phyloP scores from a whole-genome alignment of 2,797 vertebrate genomes.

The Hybognathus amarus region DNA sequence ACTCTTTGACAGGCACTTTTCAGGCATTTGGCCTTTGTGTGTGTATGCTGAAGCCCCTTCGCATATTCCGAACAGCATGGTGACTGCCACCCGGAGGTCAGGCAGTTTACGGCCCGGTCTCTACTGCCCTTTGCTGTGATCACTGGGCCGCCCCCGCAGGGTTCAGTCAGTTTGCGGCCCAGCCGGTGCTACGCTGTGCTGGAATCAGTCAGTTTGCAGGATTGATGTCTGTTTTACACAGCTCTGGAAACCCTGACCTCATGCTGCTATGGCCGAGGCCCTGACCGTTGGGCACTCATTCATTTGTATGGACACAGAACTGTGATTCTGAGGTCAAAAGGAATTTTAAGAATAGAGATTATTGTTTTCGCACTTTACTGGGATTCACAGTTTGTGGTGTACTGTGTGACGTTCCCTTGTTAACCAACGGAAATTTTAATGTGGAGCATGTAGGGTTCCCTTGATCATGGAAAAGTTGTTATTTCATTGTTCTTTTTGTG shows the following conservation, averaged over 20 bases:
- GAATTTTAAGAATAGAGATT: slow-evolving; percentile 23
- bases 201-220: slow-evolving; percentile 59
- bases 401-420: neutral
- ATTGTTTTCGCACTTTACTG: slow-evolving; percentile 32
- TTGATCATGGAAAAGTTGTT: neutral
- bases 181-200: slow-evolving; percentile 58
- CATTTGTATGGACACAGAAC: slow-evolving; percentile 43
- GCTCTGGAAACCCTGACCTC: slow-evolving; percentile 65
- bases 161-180: slow-evolving; percentile 57
- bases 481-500: neutral
- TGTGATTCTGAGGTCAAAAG: slow-evolving; percentile 36
- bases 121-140: slow-evolving; percentile 60
- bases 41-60: slow-evolving; percentile 39
- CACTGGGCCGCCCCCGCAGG: slow-evolving; percentile 48
- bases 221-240: slow-evolving; percentile 61
- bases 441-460: neutral
- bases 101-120: slow-evolving; percentile 64
- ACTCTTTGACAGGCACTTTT: slow-evolving; percentile 71
- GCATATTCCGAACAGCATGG: slow-evolving; percentile 59
- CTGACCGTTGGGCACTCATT: slow-evolving; percentile 45
- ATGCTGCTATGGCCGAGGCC: slow-evolving; percentile 59
- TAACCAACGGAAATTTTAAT: neutral
- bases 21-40: slow-evolving; percentile 65
- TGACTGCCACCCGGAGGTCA: slow-evolving; percentile 64
- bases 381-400: slow-evolving; percentile 25